phyloP scores from a whole-genome alignment of 2,888 invertebrate genomes.

The Ectemnius lituratus region DNA sequence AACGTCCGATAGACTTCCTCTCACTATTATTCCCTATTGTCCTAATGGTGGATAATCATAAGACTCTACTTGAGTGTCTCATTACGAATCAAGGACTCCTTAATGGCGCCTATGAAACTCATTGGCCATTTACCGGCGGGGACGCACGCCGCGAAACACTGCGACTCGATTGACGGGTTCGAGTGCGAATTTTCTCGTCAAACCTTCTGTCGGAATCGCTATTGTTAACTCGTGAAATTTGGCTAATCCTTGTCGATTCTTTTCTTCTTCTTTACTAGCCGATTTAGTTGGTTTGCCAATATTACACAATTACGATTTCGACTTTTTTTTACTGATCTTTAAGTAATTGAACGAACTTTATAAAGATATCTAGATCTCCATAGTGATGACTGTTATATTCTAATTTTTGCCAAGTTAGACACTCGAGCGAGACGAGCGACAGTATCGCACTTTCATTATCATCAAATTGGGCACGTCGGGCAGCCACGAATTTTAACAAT shows the following conservation, averaged over 20 bases:
- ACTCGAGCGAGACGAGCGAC: constrained; percentile 17
- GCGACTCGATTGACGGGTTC: constrained; percentile 62
- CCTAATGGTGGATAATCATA: constrained; percentile 72
- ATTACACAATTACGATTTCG: too few relatives aligned
- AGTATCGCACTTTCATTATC: constrained; percentile 55
- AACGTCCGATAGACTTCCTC: constrained; percentile 34
- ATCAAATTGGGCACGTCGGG: constrained; percentile 51
- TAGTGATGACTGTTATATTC: too few relatives aligned
- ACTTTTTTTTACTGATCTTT: too few relatives aligned
- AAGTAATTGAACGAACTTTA: too few relatives aligned
- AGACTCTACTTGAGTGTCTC: constrained; percentile 71
- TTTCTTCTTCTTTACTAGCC: too few relatives aligned
- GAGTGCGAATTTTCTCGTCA: constrained; percentile 64
- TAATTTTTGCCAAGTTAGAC: constrained; percentile 3
- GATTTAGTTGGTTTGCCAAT: too few relatives aligned
- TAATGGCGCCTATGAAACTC: constrained; percentile 66
- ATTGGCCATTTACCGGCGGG: constrained; percentile 70
- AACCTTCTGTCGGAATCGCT: constrained; percentile 31
- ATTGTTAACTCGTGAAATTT: neutral
- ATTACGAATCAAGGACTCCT: constrained; percentile 71
- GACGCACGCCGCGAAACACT: constrained; percentile 50
- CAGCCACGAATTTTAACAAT: constrained; percentile 66
- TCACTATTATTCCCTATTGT: constrained; percentile 67
- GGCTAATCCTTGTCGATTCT: too few relatives aligned
- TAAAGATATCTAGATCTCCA: too few relatives aligned